Percentiles rank a stretch among this genome's conserved stretches.
phyloP scores from a whole-genome alignment of 2,797 vertebrate species.

The Diceros bicornis region DNA sequence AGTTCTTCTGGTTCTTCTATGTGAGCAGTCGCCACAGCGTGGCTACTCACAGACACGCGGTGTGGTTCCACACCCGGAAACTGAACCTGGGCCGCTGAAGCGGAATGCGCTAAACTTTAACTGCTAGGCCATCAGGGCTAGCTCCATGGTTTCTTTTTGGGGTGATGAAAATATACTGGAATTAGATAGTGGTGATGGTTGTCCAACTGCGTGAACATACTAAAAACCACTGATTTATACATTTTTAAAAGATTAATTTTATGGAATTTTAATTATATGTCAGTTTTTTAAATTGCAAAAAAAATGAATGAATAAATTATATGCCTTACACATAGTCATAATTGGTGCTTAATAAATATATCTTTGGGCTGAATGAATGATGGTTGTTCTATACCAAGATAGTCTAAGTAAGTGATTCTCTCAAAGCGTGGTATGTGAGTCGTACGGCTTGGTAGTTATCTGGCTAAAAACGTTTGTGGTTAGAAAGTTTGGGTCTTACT shows the following conservation, averaged over 20 bases:
- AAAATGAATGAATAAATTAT: neutral
- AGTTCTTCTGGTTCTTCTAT: too few relatives aligned
- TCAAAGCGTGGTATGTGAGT: neutral
- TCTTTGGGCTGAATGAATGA: neutral
- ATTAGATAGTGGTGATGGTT: neutral
- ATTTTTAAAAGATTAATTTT: slow-evolving; percentile 8
- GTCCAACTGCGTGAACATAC: neutral
- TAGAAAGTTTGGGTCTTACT: neutral
- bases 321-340: neutral
- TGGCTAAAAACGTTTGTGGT: neutral
- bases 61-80: too few relatives aligned
- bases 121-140: too few relatives aligned
- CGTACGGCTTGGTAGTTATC: neutral
- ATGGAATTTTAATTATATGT: neutral
- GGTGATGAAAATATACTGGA: neutral
- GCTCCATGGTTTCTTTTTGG: too few relatives aligned
- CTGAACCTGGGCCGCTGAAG: too few relatives aligned
- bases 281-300: neutral
- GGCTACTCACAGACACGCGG: too few relatives aligned
- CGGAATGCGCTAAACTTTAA: too few relatives aligned
- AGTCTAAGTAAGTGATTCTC: neutral
- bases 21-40: too few relatives aligned
- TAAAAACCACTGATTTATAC: neutral
- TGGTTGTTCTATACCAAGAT: slow-evolving; percentile 18
- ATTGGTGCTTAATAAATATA: neutral